These are phyloP conservation scores for Achlya flavicornis DNA, from an alignment of 2,888 invertebrate species.

Conservation along the genomic window DNA sequence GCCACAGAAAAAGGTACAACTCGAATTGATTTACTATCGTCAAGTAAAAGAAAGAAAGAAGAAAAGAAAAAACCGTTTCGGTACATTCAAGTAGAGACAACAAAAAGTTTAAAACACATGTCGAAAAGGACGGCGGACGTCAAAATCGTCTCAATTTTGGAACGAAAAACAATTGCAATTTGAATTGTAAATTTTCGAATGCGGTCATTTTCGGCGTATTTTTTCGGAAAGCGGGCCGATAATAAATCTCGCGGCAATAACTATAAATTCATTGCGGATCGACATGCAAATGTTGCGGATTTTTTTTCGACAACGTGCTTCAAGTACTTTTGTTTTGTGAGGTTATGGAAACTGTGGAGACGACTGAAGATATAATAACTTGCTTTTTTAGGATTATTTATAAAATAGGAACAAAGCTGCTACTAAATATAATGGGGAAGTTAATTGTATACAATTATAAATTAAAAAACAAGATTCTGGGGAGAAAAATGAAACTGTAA, in stretches of 20 bases:
- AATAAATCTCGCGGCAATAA: slow-evolving; percentile 82
- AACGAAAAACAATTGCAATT: slow-evolving; percentile 77
- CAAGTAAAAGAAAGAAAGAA: slow-evolving; percentile 45
- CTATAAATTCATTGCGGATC: slow-evolving; percentile 83
- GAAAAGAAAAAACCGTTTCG: slow-evolving; percentile 30
- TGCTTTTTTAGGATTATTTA: too few species aligned
- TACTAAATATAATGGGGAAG: too few species aligned
- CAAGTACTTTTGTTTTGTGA: slow-evolving; percentile 62
- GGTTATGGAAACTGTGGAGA: slow-evolving; percentile 46
- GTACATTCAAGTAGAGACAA: slow-evolving; percentile 24
- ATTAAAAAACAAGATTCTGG: too few species aligned
- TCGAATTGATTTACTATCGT: slow-evolving; percentile 71
- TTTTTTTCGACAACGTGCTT: slow-evolving; percentile 73
- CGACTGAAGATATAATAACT: slow-evolving; percentile 7
- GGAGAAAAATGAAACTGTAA: too few species aligned
- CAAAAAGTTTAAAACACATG: slow-evolving; percentile 58
- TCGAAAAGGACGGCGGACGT: slow-evolving; percentile 67
- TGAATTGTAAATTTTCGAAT: slow-evolving; percentile 77
- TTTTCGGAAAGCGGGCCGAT: slow-evolving; percentile 72
- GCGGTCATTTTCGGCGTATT: slow-evolving; percentile 76
- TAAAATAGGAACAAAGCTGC: too few species aligned
- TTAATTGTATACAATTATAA: too few species aligned
- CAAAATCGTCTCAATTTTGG: slow-evolving; percentile 82
- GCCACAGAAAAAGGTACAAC: slow-evolving; percentile 53
- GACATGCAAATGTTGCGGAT: slow-evolving; percentile 81